Base-by-base conservation (phyloP, 2,888 invertebrate genomes). In the Chymomyza amoena region DNA sequence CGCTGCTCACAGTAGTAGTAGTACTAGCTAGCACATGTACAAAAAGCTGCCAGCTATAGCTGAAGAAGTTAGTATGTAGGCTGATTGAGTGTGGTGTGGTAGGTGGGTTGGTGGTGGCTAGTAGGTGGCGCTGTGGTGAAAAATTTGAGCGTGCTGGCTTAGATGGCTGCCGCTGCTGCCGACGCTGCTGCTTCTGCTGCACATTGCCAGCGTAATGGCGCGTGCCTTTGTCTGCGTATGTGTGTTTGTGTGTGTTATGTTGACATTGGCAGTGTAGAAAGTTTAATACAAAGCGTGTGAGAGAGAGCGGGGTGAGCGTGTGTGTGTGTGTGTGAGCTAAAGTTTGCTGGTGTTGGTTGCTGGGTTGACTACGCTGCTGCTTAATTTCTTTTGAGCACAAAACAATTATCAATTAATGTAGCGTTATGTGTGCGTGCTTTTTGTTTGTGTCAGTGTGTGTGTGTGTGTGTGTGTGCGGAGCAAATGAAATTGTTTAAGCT, bases 371-470 rank as follows among this genome's bases (percentile, higher is more conserved):
- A 50, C 57, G 68, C 62, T 73, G 76, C 72, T 82, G 84, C 79
- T 84, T 84, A 82, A 83, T 87, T 87, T 80, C 83, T 84, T 87
- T 86, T 79, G 70, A 82, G 84, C 82, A 84, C 87, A 84, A 82
- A 82, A 87, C 87, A 84, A 84, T 84, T 84, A 85, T 84, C 84
- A 87, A 87, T 87, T 84, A 87, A 84, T 84, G 84, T 87, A 80
- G 74, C 85, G 76, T 76, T 84, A 79, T 79, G 68, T 69, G 61
- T 45, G 69, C 62, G 59, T 63, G 67, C 20, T 32, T 20, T 20
- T 9, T 59, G 9, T 20, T 39, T 68, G 56, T 66, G 60, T 25
- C 28, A 68, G 68, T 64, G 68, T 66, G 72, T 57, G n/a, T 9
- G 16, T 54, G 54, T 54, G 54, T 7, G 7, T 54, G 54, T 54